phyloP scores from a whole-genome alignment of 2,113 vertebrate species.

The Percina caprodes region DNA sequence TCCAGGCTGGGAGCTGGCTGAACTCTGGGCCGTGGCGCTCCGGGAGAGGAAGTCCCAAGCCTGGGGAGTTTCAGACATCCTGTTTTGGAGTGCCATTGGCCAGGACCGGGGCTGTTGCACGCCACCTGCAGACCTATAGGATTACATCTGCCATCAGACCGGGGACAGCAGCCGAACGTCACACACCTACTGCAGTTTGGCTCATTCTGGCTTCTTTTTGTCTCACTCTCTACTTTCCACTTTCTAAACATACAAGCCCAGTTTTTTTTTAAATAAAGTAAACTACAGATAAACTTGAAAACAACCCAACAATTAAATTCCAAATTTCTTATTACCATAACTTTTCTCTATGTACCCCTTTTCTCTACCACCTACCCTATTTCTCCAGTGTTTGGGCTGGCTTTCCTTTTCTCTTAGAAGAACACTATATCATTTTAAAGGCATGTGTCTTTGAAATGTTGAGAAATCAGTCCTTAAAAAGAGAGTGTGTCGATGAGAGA shows the following conservation, averaged over 20 bases:
- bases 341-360: background rate
- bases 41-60: conserved; percentile 79
- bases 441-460: conserved; percentile 23
- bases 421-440: conserved; percentile 30
- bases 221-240: conserved; percentile 3
- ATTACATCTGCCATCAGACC: conserved; percentile 62
- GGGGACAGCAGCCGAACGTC: conserved; percentile 56
- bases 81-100: conserved; percentile 80
- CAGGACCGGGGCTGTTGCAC: conserved; percentile 59
- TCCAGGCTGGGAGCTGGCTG: conserved; percentile 74
- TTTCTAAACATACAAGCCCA: background rate
- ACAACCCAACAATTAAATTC: background rate
- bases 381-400: conserved; percentile 1
- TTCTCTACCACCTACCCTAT: background rate
- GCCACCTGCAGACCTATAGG: conserved; percentile 72
- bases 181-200: conserved; percentile 37
- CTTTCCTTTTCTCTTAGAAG: conserved; percentile 24
- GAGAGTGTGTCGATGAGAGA: background rate
- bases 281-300: conserved; percentile 1
- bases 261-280: background rate
- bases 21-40: conserved; percentile 71
- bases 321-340: background rate
- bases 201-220: conserved; percentile 34
- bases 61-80: conserved; percentile 83
- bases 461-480: conserved; percentile 23